These are phyloP conservation scores for Odontocolon sp. DNA, from an alignment of 2,888 invertebrate species.

Conservation along the genomic window DNA sequence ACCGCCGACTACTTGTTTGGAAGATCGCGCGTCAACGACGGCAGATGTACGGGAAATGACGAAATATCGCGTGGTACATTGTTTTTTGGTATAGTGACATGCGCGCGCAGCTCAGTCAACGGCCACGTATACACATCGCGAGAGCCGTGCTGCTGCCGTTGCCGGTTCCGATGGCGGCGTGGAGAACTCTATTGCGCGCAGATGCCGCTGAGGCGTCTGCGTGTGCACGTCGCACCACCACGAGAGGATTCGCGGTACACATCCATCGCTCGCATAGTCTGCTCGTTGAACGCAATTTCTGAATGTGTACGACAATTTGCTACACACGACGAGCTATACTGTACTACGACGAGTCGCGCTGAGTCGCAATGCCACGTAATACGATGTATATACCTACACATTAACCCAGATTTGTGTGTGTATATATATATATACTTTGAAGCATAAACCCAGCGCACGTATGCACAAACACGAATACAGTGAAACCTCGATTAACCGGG, in stretches of 20 bases:
- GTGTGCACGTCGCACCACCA: slow-evolving; percentile 13
- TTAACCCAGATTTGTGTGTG: slow-evolving; percentile 12
- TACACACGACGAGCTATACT: background rate
- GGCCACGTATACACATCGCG: slow-evolving; percentile 59
- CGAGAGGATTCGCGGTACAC: background rate
- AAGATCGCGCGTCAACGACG: background rate
- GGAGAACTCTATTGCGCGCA: slow-evolving; percentile 12
- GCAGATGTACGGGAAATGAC: slow-evolving; percentile 50
- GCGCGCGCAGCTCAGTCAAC: slow-evolving; percentile 59
- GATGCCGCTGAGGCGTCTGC: slow-evolving; percentile 30
- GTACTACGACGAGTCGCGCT: background rate
- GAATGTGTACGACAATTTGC: background rate
- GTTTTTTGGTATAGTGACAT: slow-evolving; percentile 52
- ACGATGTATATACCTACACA: background rate
- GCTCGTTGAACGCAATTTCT: background rate
- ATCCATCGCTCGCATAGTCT: too few species aligned
- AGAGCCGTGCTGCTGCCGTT: background rate
- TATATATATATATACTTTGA: background rate
- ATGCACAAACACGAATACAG: background rate
- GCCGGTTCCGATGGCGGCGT: slow-evolving; percentile 9
- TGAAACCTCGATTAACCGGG: too few species aligned
- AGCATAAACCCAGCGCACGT: background rate
- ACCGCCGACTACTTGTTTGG: too few species aligned
- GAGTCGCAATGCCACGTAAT: slow-evolving; percentile 19
- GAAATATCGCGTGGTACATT: slow-evolving; percentile 60